Evolutionary conservation across 2,888 invertebrate species (phyloP).

Genomic region (Ectobius pallidus): DNA sequence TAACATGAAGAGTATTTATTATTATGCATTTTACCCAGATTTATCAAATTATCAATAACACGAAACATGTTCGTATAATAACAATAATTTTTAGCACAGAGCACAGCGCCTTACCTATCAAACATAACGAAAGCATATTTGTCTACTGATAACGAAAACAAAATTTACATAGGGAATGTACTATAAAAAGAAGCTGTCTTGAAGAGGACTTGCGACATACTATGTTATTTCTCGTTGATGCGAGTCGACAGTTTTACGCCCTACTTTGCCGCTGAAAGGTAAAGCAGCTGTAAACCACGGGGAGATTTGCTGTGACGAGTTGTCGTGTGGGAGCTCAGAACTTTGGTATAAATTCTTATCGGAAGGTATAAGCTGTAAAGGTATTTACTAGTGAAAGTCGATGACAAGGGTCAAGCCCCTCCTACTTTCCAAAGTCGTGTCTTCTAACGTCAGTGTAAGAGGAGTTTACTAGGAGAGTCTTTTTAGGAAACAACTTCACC

Average conservation of each 20-base stretch:
- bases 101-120: too few species aligned
- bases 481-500: background rate
- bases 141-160: too few species aligned
- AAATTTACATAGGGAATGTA: too few species aligned
- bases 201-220: too few species aligned
- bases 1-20: too few species aligned
- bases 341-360: background rate
- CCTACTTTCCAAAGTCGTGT: background rate
- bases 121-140: too few species aligned
- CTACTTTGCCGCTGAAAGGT: background rate
- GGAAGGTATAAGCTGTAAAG: slow-evolving; percentile 2
- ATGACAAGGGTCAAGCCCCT: background rate
- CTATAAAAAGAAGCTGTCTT: too few species aligned
- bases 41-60: too few species aligned
- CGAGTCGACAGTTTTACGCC: background rate
- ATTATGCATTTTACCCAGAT: too few species aligned
- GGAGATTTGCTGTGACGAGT: background rate
- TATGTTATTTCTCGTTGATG: background rate
- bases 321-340: background rate
- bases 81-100: too few species aligned
- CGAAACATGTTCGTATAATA: too few species aligned
- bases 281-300: background rate
- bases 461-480: background rate
- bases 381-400: slow-evolving; percentile 2
- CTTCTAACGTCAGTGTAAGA: background rate